Evolutionary conservation across 1,140 invertebrate genomes (phyloP), one percentile per base, ranked within the genome.

Genomic region (Littorina saxatilis): DNA sequence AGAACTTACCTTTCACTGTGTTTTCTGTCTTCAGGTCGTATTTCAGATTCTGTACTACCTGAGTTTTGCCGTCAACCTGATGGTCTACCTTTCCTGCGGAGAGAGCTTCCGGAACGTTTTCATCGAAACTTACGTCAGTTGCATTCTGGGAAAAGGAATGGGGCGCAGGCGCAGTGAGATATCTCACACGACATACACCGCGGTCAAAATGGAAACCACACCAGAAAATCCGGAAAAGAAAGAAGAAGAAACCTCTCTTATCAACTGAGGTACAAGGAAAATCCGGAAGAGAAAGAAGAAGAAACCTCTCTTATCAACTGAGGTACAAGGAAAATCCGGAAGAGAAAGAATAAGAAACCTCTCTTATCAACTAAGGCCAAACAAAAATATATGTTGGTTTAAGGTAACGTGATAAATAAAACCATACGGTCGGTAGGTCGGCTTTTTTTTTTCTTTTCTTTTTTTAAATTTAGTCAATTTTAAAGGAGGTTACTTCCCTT

Each of bases 41-140:
- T 91, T 89, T 80, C 94, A 92, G 82, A 90, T 93, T 32, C 92
- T 96, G 15, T 97, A 96, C 91, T 94, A 96, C 86, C 95, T 95
- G 17, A 96, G 96, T 91, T 97, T 96, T 87, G 96, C 95, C 73
- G 96, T 97, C 63, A 97, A 97, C 93, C 96, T 97, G 90, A 93
- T 95, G 27, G 93, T 97, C 29, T 97, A 97, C 91, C 58, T 85
- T 1, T 27, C 75, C 27, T 87, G 80, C 77, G 86, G 87, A 1
- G 70, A 83, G 27, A 87, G 82, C n/a, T 88, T 88, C 68, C 80
- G 87, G 37, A 81, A 82, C 37, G 68, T 83, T 27, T 88, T 88
- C 72, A 78, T 76, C 20, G 83, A 87, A 23, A 84, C 78, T 17
- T 87, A 83, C 68, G 66, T 85, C n/a, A 27, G 74, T 20, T 76